Evolutionary conservation across 2,888 invertebrate species (phyloP), one percentile per base, ranked within the genome.

Genomic region (Pyrgus malvae): DNA sequence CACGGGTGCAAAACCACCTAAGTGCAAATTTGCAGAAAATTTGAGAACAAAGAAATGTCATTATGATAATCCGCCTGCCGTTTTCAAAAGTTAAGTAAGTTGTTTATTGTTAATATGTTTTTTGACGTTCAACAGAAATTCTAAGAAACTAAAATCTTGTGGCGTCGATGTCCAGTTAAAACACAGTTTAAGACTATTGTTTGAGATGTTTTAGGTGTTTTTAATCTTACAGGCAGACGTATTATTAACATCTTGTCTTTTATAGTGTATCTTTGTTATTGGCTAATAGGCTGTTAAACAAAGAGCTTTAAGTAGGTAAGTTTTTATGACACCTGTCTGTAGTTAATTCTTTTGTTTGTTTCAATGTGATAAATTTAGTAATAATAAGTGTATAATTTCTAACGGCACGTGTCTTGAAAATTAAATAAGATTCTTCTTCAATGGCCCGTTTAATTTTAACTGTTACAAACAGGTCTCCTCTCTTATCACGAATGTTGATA

Each of bases 11-110:
- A 40, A 38, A 48, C 16, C 12, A 37, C 37, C 27, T 51, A 44
- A 51, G 44, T 44, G 14, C 4, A 27, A 29, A 2, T 54, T 45
- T 45, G 31, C 49, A 46, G 31, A 45, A 45, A 35, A 53, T 38
- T 42, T 45, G 17, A 19, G 49, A 67, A 81, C 82, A 86, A 83
- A 74, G 76, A 75, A 79, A 79, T 74, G 72, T 77, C 77, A 76
- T 84, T 83, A 83, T 70, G 62, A 51, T 84, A 85, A 87, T 87
- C 86, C 76, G 55, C 71, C 74, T 76, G 74, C 16, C 23, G 6
- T 6, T 21, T 45, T 35, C 33, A 35, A 9, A 72, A 48, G 55
- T 48, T 73, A 70, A 70, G 65, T 70, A 61, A 58, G 58, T 76
- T 81, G 76, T 79, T 71, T 71, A 65, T 78, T 50, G 54, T 58